Percentiles rank a stretch among this genome's conserved stretches.
These are phyloP conservation scores for Mamestra brassicae DNA, from an alignment of 2,888 invertebrate species.

Conservation along the genomic window DNA sequence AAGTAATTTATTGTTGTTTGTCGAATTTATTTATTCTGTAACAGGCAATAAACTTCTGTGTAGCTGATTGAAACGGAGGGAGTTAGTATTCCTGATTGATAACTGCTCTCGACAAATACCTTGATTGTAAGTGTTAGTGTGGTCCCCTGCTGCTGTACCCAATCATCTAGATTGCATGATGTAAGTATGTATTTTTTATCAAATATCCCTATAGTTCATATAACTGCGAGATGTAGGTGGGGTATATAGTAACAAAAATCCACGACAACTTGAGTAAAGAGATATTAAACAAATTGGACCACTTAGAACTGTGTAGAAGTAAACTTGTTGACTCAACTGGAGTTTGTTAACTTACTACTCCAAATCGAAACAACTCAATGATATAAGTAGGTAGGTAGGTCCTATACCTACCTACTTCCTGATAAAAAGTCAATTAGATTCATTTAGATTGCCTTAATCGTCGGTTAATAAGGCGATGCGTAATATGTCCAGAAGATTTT, in stretches of 20 bases:
- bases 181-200: neutral
- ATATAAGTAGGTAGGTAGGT: neutral
- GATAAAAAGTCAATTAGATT: slow-evolving; percentile 13
- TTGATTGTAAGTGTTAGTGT: slow-evolving; percentile 12
- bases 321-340: neutral
- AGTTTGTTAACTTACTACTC: slow-evolving; percentile 14
- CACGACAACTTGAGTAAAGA: too few relatives aligned
- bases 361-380: slow-evolving; percentile 5
- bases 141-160: neutral
- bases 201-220: neutral
- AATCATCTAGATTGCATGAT: slow-evolving; percentile 5
- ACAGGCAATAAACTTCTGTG: neutral
- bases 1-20: neutral
- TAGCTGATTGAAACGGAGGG: slow-evolving; percentile 4
- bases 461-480: neutral
- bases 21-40: too few relatives aligned
- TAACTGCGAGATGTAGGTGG: too few relatives aligned
- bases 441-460: slow-evolving; percentile 17
- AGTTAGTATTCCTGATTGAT: slow-evolving; percentile 21
- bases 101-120: slow-evolving; percentile 4
- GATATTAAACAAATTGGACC: neutral
- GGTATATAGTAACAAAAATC: too few relatives aligned
- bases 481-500: neutral
- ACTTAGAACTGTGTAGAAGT: neutral
- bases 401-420: neutral